Base-by-base conservation (phyloP, 2,888 invertebrate species). In the Temnothorax ravouxi region DNA sequence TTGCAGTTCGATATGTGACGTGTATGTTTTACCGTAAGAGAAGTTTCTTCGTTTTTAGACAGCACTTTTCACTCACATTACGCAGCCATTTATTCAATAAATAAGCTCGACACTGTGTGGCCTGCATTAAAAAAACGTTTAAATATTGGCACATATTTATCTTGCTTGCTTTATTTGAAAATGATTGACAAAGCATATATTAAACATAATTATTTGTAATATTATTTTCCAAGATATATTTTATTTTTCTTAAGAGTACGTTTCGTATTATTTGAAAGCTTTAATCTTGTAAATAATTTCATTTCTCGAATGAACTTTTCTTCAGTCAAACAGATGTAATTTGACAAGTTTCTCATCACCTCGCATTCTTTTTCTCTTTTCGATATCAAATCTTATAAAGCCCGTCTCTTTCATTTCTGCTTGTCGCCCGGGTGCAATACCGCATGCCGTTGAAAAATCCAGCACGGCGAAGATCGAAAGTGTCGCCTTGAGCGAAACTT, bases 401-500 rank as follows among this genome's bases (percentile, higher is more conserved):
- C 50, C 6, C 15, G 29, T 83, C 44, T 81, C 69, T 72, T 59
- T 80, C 47, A 80, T 80, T 80, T 50, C 44, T 61, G 59, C 72
- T 66, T 50, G 75, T 76, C 77, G 41, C 13, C 50, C 29, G 21
- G 59, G 44, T 44, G 59, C 71, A 59, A 79, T 79, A 79, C 56
- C 71, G 77, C 71, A 56, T 47, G 50, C 38, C 79, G 79, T 72
- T 72, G 79, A 80, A 80, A 80, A 80, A 80, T 80, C 72, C 56
- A 66, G 25, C 21, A 59, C 34, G 34, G 79, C 79, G 66, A 56
- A 83, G 83, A 79, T 67, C 81, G 76, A 82, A 75, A 81, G 69
- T 80, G 72, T 74, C 85, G 71, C 64, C 79, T 61, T 59, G 61
- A 71, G 71, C 69, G 62, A 83, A 85, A 85, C 75, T 85, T 76